Evolutionary conservation across 2,888 invertebrate species (phyloP), one percentile per base, ranked within the genome.

Genomic region (Amphimallon solstitiale): DNA sequence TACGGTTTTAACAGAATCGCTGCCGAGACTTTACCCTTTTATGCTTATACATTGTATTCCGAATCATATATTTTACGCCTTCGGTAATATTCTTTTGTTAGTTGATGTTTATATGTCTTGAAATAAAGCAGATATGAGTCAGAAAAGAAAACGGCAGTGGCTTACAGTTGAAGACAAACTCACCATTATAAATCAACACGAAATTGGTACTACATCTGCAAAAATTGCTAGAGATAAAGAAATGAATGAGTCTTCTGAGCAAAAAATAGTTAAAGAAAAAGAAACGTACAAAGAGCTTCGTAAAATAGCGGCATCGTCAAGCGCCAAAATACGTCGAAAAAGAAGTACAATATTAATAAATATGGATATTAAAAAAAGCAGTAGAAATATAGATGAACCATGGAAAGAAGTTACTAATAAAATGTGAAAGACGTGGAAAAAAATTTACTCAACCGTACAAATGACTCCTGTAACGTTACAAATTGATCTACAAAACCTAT

Each of bases 91-190:
- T 46, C 19, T 46, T 17, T 46, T 17, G 19, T 46, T 46, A 46
- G 19, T 46, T 46, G 19, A 46, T 19, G 19, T 46, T 46, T 14
- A 46, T 46, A 45, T 15, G 45, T 45, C 2, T 45, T 45, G 14
- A 45, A 15, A 15, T 14, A 9, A 45, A 45, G 45, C 45, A 46
- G 46, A 19, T 9, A 46, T 21, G 5, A 46, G 46, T 45, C 3
- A 46, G 19, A 46, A 17, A 46, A 46, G 46, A 46, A 46, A 46
- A 46, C 46, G 10, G 46, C 46, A 46, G 46, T 46, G 19, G 46
- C 45, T 45, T 45, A 45, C 46, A 19, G 46, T 46, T 46, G 46
- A 46, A 46, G 12, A 43, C 15, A 43, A 43, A 43, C 10, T 43
- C 12, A 14, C 43, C 12, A 43, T 43, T 43, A 38, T 45, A 45